Conservation (phyloP, 2,888 invertebrate genomes). For the Slavum lentiscoides region DNA sequence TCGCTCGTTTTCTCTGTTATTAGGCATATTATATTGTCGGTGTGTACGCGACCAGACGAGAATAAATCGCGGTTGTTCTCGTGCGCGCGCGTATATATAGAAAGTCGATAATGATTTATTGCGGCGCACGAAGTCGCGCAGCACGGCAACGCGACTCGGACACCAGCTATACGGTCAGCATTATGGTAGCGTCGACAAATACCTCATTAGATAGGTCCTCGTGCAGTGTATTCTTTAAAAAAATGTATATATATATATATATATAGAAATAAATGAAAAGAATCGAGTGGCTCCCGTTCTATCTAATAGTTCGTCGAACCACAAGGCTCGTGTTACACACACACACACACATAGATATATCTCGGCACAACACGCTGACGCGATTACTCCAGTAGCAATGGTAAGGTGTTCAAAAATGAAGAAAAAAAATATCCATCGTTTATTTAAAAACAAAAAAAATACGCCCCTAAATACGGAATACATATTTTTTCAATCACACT, state of each 20-base stretch:
- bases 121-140: slow-evolving; percentile 13
- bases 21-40: no score
- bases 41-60: no score
- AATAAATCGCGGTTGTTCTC: neutral
- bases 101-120: slow-evolving; percentile 46
- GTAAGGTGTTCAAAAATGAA: no score
- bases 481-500: no score
- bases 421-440: no score
- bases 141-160: neutral
- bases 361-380: no score
- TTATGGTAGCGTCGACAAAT: slow-evolving; percentile 33
- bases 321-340: slow-evolving; percentile 5
- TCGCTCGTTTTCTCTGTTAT: no score
- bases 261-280: neutral
- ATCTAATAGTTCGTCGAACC: slow-evolving; percentile 37
- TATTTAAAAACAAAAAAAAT: no score
- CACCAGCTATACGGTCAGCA: neutral
- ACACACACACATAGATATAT: no score
- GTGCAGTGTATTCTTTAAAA: slow-evolving; percentile 2
- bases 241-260: neutral
- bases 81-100: slow-evolving; percentile 1
- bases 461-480: no score
- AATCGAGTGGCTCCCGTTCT: slow-evolving; percentile 8
- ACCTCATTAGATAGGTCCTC: slow-evolving; percentile 46
- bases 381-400: no score